phyloP scores from a whole-genome alignment of 1,140 invertebrate genomes.

The Wasmannia auropunctata region DNA sequence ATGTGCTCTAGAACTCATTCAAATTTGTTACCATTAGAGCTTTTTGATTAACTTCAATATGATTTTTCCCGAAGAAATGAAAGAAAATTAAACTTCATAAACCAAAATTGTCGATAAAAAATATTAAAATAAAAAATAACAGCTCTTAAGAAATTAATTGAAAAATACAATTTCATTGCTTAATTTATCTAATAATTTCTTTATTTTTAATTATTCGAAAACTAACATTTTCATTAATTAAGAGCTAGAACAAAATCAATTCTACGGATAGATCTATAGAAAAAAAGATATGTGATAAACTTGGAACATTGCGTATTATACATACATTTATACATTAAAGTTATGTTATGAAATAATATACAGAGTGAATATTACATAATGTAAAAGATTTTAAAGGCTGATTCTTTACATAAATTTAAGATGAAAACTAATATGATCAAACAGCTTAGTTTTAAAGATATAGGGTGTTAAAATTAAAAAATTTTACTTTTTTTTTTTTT shows the following conservation, averaged over 20 bases:
- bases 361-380: too few species aligned
- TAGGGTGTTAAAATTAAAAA: too few species aligned
- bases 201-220: not conserved
- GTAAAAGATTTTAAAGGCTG: too few species aligned
- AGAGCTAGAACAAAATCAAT: not conserved
- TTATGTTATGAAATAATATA: too few species aligned
- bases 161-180: conserved; percentile 4
- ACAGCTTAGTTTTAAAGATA: too few species aligned
- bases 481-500: too few species aligned
- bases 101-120: not conserved
- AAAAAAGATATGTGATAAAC: not conserved
- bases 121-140: not conserved
- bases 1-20: too few species aligned
- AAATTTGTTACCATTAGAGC: not conserved
- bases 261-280: not conserved
- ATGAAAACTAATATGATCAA: too few species aligned
- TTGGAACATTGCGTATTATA: not conserved
- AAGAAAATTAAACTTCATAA: not conserved
- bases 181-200: too few species aligned
- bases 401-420: too few species aligned
- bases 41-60: not conserved
- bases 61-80: not conserved
- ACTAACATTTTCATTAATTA: not conserved
- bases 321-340: not conserved
- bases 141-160: not conserved